Conservation (phyloP, 2,888 invertebrate genomes). For the Balanococcus diminutus region DNA sequence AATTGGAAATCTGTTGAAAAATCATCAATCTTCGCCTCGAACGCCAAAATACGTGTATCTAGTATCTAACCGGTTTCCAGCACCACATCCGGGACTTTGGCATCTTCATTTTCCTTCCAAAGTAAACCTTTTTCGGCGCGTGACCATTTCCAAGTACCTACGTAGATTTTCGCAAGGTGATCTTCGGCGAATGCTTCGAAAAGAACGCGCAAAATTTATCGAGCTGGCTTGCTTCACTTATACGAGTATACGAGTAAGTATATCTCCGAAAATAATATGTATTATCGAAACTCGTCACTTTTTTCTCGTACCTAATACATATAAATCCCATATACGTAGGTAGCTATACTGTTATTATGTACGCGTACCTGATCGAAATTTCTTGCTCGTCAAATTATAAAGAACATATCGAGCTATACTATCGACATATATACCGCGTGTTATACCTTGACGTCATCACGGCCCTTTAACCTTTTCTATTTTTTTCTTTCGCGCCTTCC, state of each 20-base stretch:
- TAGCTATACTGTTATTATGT: no score
- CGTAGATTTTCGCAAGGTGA: no score
- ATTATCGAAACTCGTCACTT: background rate
- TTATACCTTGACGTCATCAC: background rate
- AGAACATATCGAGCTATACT: background rate
- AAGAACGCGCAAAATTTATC: background rate
- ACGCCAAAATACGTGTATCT: no score
- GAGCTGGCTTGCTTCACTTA: no score
- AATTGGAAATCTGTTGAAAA: background rate
- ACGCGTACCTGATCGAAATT: background rate
- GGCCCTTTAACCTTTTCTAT: background rate
- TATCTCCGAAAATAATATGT: no score
- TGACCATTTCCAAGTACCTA: no score
- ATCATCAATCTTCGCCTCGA: background rate
- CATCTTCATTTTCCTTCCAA: no score
- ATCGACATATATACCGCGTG: background rate
- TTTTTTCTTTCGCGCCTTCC: background rate
- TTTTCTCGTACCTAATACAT: background rate
- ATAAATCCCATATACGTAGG: background rate
- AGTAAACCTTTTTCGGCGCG: background rate
- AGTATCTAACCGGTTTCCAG: no score
- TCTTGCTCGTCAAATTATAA: background rate
- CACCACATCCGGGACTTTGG: no score
- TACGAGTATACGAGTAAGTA: no score
- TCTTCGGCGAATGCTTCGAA: no score